These are phyloP conservation scores for Neocrepidodera transversa DNA, from an alignment of 2,888 invertebrate species.

Conservation along the genomic window DNA sequence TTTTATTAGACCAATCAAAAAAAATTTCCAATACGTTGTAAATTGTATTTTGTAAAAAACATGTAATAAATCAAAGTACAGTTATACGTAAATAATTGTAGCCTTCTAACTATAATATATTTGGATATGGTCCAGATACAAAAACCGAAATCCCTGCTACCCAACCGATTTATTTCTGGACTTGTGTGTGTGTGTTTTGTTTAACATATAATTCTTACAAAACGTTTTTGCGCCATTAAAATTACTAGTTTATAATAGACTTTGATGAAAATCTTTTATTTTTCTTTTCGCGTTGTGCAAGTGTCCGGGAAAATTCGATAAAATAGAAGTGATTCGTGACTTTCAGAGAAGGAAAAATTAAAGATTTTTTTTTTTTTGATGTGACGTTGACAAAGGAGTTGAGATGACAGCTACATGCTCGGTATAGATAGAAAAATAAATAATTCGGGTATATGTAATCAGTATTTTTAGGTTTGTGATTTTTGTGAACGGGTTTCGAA, in stretches of 20 bases:
- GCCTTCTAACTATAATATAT: conserved; percentile 27
- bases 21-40: too few relatives aligned
- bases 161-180: conserved; percentile 57
- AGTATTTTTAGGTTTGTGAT: conserved; percentile 8
- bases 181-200: conserved; percentile 53
- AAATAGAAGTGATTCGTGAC: conserved; percentile 13
- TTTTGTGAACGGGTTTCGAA: neutral
- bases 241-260: conserved; percentile 34
- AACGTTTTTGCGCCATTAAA: conserved; percentile 48
- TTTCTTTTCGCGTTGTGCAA: conserved; percentile 23
- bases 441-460: conserved; percentile 1
- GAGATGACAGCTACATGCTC: neutral
- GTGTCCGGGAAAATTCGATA: conserved; percentile 2
- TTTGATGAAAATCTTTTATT: conserved; percentile 29
- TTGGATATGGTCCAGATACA: conserved; percentile 55
- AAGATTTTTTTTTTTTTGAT: neutral
- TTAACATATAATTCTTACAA: conserved; percentile 51
- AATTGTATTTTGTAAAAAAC: too few relatives aligned
- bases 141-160: conserved; percentile 49
- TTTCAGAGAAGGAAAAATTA: conserved; percentile 5
- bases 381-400: conserved; percentile 11
- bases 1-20: too few relatives aligned
- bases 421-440: conserved; percentile 12
- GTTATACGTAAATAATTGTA: conserved; percentile 16
- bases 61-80: conserved; percentile 8